Base-by-base conservation (phyloP, 2,888 invertebrate species). In the Clunio marinus region DNA sequence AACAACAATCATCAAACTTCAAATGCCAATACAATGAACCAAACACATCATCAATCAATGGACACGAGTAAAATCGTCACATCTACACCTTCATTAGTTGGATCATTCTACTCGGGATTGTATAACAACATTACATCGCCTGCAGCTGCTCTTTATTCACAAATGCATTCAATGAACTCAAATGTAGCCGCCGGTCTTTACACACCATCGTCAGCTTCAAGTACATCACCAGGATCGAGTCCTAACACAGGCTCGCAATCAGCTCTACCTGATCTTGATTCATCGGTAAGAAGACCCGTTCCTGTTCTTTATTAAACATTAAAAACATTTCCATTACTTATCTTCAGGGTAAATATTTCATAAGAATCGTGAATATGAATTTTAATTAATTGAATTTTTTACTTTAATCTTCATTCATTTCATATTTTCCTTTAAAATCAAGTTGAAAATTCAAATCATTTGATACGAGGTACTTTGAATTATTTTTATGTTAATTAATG, bases 51-150 rank as follows among this genome's bases (percentile, higher is more conserved):
- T 78, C 77, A 25, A 25, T 74, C 75, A 25, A 73, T 75, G 60
- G 76, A 77, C 70, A 76, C 77, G 2, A 77, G 78, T 70, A 78
- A 79, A 69, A 76, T 77, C 5, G 73, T 76, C 7, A 79, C 78
- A 70, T 70, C 78, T 70, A 77, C 79, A 57, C 79, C 78, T 46
- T 74, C 78, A 13, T 71, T 79, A 57, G 62, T 62, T 4, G 77
- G 78, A 70, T 78, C 78, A 70, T 79, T 79, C 72, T 79, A 79
- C 70, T 77, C 79, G 65, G 77, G 78, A 72, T 77, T 79, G 60
- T 79, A 79, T 69, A 75, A 77, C 60, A 78, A 79, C 69, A 79
- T 79, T 28, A 74, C 79, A 60, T 77, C 77, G 45, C 74, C 79
- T 13, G 77, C 79, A 28, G 78, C 78, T 7, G 78, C 78, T 69